Base-by-base conservation (phyloP, 2,797 vertebrate species). In the Propithecus perrieri region DNA sequence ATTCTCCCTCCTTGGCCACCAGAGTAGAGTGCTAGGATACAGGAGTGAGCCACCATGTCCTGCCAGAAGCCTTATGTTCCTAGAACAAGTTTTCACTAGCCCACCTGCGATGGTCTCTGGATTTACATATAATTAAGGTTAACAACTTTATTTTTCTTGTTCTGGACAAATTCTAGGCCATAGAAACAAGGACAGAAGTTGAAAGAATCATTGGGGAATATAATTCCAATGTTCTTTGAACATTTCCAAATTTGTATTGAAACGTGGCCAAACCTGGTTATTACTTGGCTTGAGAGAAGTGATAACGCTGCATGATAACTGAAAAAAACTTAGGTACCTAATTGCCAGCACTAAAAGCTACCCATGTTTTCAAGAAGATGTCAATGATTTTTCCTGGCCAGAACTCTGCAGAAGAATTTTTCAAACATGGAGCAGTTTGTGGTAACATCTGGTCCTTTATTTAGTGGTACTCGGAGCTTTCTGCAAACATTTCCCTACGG, bases 231-330 rank as follows among this genome's bases (percentile, higher is more conserved):
- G 30, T 83, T 95, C 43, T 92, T 95, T 74, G 50, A 92, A 90
- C 85, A 86, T 88, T 97, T 92, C 84, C 74, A 96, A 86, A 20
- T 96, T 57, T 74, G n/a, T 61, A 46, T n/a, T 81, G 81, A 85
- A 93, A 91, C 17, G 8, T 41, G 35, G 41, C 76, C 91, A 95
- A 43, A 63, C 6, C 13, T 55, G 46, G 46, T 59, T 94, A 65
- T 35, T 67, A 88, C 83, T 92, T 97, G 95, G 81, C 95, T 92
- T 81, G 80, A 41, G 22, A 81, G 50, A 72, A 86, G 63, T 69
- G 59, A 75, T 91, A 93, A 55, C 38, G 14, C 91, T 55, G 67
- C 74, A 13, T 80, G 88, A n/a, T 69, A 83, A 79, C 17, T 15
- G 50, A 78, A 92, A 38, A 38, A 90, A 90, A 75, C 0, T 12